Evolutionary conservation across 2,113 vertebrate species (phyloP), one percentile per base, ranked within the genome.

Genomic region (Petrocephalus microphthalmus): DNA sequence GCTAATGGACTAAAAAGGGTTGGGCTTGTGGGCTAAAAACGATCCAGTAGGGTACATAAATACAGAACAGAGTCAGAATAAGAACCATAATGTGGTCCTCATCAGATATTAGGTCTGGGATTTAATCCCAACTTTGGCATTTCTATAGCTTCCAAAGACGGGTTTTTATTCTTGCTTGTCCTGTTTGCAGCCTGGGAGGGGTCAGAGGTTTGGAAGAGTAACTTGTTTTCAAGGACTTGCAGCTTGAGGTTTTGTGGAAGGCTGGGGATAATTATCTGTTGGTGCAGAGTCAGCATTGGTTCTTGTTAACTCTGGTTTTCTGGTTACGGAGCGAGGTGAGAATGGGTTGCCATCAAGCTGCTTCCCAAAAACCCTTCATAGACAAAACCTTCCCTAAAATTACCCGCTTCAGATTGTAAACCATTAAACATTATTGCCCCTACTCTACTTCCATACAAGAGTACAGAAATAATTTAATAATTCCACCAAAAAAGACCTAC

Each of bases 241-340:
- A 54, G 84, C 49, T 85, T 54, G 84, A 29, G 84, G 84, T 54
- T 78, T 85, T 85, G 52, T 1, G 52, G 52, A 22, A 19, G 52
- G 51, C 84, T 85, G 84, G 84, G 84, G 84, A 85, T 25, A 54
- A 85, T 85, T 85, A 85, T 54, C 49, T 54, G 25, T 49, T 85
- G 84, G 51, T 85, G 52, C 52, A 52, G 84, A 85, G 51, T 85
- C 84, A 85, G 84, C 84, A 54, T 54, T 56, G 84, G 52, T 85
- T 83, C 81, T 83, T 49, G 81, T 83, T 83, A 83, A 83, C 45
- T 83, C 81, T 83, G 81, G 81, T 83, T 83, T 83, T 83, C 37
- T 17, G 81, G 81, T 83, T 47, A 83, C 25, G 52, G 15, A 19
- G 15, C 17, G 84, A 85, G 84, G 84, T 85, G 52, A 85, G 84